Evolutionary conservation across 2,113 vertebrate species (phyloP).

Genomic region (Xyliphius kryptos): DNA sequence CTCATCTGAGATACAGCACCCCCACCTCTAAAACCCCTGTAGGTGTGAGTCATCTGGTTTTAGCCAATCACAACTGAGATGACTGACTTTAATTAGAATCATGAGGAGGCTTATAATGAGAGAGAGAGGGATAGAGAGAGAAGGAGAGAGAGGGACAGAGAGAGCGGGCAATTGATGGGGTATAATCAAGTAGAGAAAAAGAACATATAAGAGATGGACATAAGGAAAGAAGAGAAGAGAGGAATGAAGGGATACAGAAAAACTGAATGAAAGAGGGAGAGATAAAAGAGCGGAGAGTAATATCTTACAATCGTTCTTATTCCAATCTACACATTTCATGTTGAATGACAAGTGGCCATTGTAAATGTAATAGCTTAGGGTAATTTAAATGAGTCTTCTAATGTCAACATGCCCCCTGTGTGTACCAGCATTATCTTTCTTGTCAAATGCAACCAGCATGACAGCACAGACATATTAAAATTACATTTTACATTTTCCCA

Average conservation of each 20-base stretch:
- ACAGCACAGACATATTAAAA: neutral
- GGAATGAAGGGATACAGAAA: neutral
- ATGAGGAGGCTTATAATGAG: slow-evolving; percentile 52
- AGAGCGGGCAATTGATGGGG: slow-evolving; percentile 5
- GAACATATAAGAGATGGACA: slow-evolving; percentile 12
- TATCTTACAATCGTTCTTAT: slow-evolving; percentile 4
- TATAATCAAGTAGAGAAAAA: slow-evolving; percentile 17
- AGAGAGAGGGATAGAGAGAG: slow-evolving; percentile 1
- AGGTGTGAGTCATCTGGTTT: slow-evolving; percentile 69
- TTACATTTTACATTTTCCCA: neutral
- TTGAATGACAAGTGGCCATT: slow-evolving; percentile 25
- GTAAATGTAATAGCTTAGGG: slow-evolving; percentile 19
- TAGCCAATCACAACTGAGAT: slow-evolving; percentile 70
- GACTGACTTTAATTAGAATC: slow-evolving; percentile 72
- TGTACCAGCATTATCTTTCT: slow-evolving; percentile 15
- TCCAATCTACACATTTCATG: neutral
- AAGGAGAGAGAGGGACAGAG: too few relatives aligned
- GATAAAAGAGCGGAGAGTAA: neutral
- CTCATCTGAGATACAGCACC: slow-evolving; percentile 50
- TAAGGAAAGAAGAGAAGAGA: neutral
- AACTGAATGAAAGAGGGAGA: neutral
- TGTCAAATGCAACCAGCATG: slow-evolving; percentile 11
- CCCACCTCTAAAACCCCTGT: slow-evolving; percentile 67
- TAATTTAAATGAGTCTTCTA: slow-evolving; percentile 17
- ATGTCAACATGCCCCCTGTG: slow-evolving; percentile 18